A percentile compares a stretch with the other conserved stretches of the same genome.
Evolutionary conservation across 2,113 vertebrate genomes (phyloP).

Genomic region (Taurulus bubalis): DNA sequence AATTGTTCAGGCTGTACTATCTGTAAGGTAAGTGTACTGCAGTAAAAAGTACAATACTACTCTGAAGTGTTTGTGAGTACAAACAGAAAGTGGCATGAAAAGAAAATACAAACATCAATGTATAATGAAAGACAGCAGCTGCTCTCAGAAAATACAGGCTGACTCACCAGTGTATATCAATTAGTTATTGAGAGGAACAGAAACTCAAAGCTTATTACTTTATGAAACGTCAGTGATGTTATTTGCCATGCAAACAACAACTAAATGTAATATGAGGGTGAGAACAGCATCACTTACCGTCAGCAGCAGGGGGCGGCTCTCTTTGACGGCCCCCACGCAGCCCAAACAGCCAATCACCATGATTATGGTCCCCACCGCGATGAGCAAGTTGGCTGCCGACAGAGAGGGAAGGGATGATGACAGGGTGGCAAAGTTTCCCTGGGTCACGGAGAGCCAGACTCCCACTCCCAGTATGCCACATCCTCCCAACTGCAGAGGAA

Average conservation of each 20-base stretch:
- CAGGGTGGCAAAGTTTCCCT: constrained; percentile 95
- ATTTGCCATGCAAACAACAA: constrained; percentile 26
- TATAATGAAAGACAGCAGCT: not conserved
- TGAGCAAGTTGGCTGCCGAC: constrained; percentile 97
- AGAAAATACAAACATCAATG: not conserved
- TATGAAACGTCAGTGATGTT: not conserved
- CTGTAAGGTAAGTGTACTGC: not conserved
- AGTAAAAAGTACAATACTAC: not conserved
- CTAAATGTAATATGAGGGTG: not conserved
- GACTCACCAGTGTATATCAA: not conserved
- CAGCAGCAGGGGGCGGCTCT: constrained; percentile 94
- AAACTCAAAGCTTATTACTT: not conserved
- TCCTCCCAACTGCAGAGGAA: constrained; percentile 79
- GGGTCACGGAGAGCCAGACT: constrained; percentile 86
- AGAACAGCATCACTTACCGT: constrained; percentile 81
- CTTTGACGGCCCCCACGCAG: constrained; percentile 96
- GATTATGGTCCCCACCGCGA: constrained; percentile 90
- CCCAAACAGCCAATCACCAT: constrained; percentile 99
- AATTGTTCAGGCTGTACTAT: not conserved
- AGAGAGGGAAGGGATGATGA: constrained; percentile 95
- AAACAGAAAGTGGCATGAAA: not conserved
- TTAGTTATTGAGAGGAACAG: not conserved
- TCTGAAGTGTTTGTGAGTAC: not conserved
- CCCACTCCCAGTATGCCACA: constrained; percentile 86
- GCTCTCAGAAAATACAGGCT: not conserved